Base-by-base conservation (phyloP, 1,140 invertebrate genomes). In the Cydia pomonella region DNA sequence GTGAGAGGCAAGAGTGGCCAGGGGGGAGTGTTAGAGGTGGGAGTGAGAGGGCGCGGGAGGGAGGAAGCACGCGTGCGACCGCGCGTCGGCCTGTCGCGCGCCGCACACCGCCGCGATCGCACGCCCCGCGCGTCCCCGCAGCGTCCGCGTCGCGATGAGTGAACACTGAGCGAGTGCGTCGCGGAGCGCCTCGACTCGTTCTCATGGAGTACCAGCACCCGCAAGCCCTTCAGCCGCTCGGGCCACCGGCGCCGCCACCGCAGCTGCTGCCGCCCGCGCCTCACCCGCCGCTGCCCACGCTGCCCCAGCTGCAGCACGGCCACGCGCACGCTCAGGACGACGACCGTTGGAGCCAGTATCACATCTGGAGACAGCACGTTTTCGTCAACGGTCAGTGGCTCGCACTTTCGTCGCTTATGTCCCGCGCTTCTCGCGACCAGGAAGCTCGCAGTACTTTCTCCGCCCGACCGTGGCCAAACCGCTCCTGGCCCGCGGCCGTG, bases 341-440 rank as follows among this genome's bases (percentile, higher is more conserved):
- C 77, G 89, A 93, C 69, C 91, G 93, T 76, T 94, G 94, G 92
- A 93, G 91, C 81, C 93, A 94, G 87, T 94, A 94, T 84, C 94
- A 95, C 86, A 92, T 94, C 78, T 94, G 94, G 94, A 94, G 94
- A 79, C 94, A 95, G 82, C 94, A 94, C 85, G 94, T 94, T 81
- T 94, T 94, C 83, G 94, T 94, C 86, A 94, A 94, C 86, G 94
- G 94, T 94, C 94, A 91, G 93, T 92, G 79, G 59, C 75, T 16
- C 72, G 73, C 74, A 62, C 59, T 21, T 71, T 23, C 64, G 53
- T 71, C 53, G 21, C 41, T 23, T 59, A 59, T 59, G 53, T 59
- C 53, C 53, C 53, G 53, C 53, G 53, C 53, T 59, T 59, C 72
- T 72, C 75, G 76, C 27, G 53, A 50, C 72, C 77, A 78, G 83